These are phyloP conservation scores for Pegoplata infirma DNA, from an alignment of 2,888 invertebrate genomes.

Conservation along the genomic window DNA sequence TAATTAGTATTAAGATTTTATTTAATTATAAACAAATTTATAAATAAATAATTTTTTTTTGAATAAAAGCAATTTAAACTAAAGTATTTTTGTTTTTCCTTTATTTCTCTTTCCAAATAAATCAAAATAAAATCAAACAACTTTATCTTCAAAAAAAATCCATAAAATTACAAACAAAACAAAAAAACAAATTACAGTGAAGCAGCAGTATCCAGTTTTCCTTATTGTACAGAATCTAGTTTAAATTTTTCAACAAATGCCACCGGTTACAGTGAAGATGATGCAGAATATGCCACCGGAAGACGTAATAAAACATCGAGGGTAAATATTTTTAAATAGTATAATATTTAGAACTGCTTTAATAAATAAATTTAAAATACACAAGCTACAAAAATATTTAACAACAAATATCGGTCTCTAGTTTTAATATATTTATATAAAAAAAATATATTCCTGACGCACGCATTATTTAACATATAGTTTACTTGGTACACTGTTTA, in stretches of 20 bases:
- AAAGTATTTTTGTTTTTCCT: slow-evolving; percentile 56
- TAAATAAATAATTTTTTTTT: slow-evolving; percentile 43
- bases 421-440: background rate
- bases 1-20: too few species aligned
- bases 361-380: slow-evolving; percentile 33
- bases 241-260: slow-evolving; percentile 84
- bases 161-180: slow-evolving; percentile 5
- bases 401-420: slow-evolving; percentile 8
- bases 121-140: slow-evolving; percentile 3
- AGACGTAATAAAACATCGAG: slow-evolving; percentile 87
- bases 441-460: background rate
- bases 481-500: too few species aligned
- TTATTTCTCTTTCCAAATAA: slow-evolving; percentile 54
- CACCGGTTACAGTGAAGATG: slow-evolving; percentile 84
- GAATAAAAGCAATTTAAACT: slow-evolving; percentile 48
- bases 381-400: slow-evolving; percentile 32
- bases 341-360: slow-evolving; percentile 34
- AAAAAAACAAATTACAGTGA: slow-evolving; percentile 72
- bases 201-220: slow-evolving; percentile 78
- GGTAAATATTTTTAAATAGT: slow-evolving; percentile 78
- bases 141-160: slow-evolving; percentile 25
- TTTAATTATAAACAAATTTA: slow-evolving; percentile 10
- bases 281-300: slow-evolving; percentile 84
- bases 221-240: slow-evolving; percentile 78
- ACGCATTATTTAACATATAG: too few species aligned